A percentile compares a stretch with the other conserved stretches of the same genome.
Conservation (phyloP, 2,113 vertebrate genomes). For the Pygoscelis antarcticus region DNA sequence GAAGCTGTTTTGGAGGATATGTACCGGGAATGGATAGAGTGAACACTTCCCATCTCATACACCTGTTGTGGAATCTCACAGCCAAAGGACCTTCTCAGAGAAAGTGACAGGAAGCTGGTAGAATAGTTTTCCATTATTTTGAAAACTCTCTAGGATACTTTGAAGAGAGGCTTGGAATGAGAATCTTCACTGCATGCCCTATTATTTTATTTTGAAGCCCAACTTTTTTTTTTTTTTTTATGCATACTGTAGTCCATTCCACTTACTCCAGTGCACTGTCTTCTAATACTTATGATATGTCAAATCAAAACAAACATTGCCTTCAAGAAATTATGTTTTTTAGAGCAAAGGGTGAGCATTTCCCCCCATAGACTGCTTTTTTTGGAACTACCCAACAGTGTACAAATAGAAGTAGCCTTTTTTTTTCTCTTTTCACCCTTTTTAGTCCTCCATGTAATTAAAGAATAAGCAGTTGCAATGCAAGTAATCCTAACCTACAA, state of each 20-base stretch:
- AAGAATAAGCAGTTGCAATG: neutral
- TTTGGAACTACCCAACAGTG: fast-evolving
- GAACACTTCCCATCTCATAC: neutral
- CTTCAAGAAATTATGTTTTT: neutral
- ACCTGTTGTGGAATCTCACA: neutral
- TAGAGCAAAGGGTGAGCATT: neutral
- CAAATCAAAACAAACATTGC: neutral
- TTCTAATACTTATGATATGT: neutral
- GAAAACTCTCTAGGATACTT: neutral
- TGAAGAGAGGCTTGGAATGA: neutral
- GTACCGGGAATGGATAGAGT: neutral
- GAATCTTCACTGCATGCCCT: neutral
- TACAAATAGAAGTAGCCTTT: neutral
- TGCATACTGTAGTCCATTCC: neutral
- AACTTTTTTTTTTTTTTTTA: neutral
- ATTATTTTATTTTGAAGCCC: neutral
- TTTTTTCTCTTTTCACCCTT: neutral
- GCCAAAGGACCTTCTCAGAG: neutral
- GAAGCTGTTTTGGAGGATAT: neutral
- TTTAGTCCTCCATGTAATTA: neutral
- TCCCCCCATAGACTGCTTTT: fast-evolving
- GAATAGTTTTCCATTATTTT: neutral
- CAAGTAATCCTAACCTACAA: neutral
- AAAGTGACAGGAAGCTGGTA: neutral
- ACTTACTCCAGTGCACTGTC: neutral